Base-by-base conservation (phyloP, 2,888 invertebrate species). In the Linnaemya tessellans region DNA sequence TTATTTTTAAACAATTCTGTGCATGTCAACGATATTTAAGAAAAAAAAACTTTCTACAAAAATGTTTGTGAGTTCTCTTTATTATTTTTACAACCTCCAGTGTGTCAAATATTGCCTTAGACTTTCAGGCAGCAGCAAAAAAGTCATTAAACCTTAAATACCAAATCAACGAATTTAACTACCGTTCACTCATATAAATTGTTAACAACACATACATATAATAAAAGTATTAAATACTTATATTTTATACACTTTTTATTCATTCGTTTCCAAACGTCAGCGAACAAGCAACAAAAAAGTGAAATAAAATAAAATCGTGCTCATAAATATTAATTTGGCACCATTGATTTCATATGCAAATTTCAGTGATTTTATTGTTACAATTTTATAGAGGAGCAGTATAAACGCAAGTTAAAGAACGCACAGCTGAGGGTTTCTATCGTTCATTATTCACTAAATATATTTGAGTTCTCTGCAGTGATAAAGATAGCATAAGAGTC, bases 331-430 rank as follows among this genome's bases (percentile, higher is more conserved):
- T 84, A 84, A 84, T 79, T 79, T 79, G 84, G 56, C 79, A 84
- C 84, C 67, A 84, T 84, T 84, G 84, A 84, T 84, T 84, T 84
- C 74, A 62, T 84, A 84, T 84, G 84, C 79, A 84, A 84, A 84
- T 84, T 82, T 71, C 60, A 38, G n/a, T 49, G 20, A 71, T 70
- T 70, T 81, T 58, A 80, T 67, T 74, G 80, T 60, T 60, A 74
- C 58, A 73, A 38, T 65, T 73, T 67, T 30, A 38, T 58, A 54
- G 38, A 22, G 43, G 30, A 54, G 18, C 9, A 64, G 20, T 15
- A 68, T 41, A 49, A 18, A 65, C 25, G n/a, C 11, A 58, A 67
- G 58, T 20, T 8, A 10, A 18, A 18, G 38, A 56, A 77, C 18
- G 30, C 56, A 43, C 54, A 70, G n/a, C 30, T 58, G 25, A 20